A percentile compares a stretch with the other conserved stretches of the same genome.
Conservation (phyloP, 2,113 vertebrate species). For the Alligator sinensis region DNA sequence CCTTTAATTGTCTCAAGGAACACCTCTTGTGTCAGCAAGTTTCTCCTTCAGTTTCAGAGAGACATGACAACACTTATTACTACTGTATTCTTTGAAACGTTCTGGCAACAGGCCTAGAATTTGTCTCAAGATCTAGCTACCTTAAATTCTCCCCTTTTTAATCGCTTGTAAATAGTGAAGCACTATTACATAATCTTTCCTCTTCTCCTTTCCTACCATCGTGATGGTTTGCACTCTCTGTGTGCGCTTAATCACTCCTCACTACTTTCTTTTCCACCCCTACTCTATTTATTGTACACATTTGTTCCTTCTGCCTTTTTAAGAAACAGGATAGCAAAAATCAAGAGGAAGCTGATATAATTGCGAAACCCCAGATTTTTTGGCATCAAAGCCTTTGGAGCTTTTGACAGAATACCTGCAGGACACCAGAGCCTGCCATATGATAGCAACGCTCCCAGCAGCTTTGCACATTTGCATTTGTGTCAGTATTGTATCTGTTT, state of each 20-base stretch:
- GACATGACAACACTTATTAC: background rate
- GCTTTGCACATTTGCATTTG: background rate
- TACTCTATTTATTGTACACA: background rate
- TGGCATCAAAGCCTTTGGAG: background rate
- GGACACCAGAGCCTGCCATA: background rate
- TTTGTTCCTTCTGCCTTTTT: background rate
- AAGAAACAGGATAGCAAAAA: background rate
- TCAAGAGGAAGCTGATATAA: background rate
- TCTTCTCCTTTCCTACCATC: background rate
- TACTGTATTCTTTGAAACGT: background rate
- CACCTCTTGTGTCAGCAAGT: background rate
- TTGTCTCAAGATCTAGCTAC: background rate
- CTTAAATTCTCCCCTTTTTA: background rate
- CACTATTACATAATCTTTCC: background rate
- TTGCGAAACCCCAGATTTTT: background rate
- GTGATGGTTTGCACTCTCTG: background rate
- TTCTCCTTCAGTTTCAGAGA: background rate
- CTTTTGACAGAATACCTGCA: background rate
- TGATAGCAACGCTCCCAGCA: background rate
- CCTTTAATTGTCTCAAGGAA: background rate
- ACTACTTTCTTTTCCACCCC: background rate
- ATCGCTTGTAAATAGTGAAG: background rate
- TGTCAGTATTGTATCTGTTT: accelerated
- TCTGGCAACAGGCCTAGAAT: background rate
- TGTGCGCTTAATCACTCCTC: slow-evolving; percentile 13